phyloP scores from a whole-genome alignment of 2,888 invertebrate species.

The Eilema caniola region DNA sequence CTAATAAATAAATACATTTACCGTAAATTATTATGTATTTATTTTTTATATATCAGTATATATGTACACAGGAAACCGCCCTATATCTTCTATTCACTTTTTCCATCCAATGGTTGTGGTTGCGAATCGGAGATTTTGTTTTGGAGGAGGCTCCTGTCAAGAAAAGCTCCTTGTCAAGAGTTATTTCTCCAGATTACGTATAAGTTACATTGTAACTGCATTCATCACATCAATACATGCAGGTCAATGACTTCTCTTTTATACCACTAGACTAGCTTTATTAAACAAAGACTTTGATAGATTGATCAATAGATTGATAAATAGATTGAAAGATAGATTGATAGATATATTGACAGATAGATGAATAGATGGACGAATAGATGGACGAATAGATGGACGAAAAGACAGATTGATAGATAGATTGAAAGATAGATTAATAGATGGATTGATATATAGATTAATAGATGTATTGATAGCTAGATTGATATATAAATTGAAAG shows the following conservation, averaged over 20 bases:
- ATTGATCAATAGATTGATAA: too few species aligned
- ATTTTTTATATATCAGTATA: background rate
- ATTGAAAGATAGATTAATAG: too few species aligned
- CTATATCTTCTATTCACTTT: constrained; percentile 5
- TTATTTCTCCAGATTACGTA: background rate
- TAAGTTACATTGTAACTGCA: too few species aligned
- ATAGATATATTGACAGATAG: too few species aligned
- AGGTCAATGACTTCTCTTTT: background rate
- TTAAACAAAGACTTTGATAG: background rate
- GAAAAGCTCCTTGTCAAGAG: constrained; percentile 2
- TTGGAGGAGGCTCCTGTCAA: constrained; percentile 1
- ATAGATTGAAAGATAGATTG: too few species aligned
- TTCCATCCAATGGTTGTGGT: background rate
- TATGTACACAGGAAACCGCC: background rate
- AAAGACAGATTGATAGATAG: too few species aligned
- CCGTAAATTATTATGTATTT: background rate
- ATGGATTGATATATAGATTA: too few species aligned
- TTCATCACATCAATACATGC: constrained; percentile 1
- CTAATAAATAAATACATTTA: background rate
- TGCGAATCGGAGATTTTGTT: background rate
- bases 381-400: too few species aligned
- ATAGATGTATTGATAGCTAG: too few species aligned
- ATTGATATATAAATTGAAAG: too few species aligned
- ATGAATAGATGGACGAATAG: too few species aligned
- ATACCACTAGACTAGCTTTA: background rate